These are phyloP conservation scores for Lepidurus couesii DNA, from an alignment of 1,140 invertebrate species.

Conservation along the genomic window DNA sequence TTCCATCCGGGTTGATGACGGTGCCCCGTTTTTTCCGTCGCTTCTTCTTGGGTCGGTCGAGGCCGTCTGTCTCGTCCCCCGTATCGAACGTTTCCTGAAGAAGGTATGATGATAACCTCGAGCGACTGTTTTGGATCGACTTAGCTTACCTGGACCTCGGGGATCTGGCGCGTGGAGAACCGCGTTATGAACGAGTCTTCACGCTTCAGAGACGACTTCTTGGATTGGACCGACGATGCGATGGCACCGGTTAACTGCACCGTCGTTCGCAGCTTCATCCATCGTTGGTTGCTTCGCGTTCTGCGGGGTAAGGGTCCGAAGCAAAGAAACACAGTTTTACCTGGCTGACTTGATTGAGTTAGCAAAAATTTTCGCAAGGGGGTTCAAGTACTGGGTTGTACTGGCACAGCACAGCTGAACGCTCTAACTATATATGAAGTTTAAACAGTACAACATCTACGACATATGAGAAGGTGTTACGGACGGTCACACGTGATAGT, in stretches of 20 bases:
- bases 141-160: constrained; percentile 61
- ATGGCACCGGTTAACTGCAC: constrained; percentile 87
- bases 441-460: constrained; percentile 8
- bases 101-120: background rate
- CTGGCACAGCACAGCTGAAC: background rate
- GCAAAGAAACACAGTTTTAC: background rate
- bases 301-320: constrained; percentile 48
- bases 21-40: constrained; percentile 60
- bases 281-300: constrained; percentile 83
- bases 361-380: background rate
- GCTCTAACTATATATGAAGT: background rate
- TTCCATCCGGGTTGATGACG: constrained; percentile 92
- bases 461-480: background rate
- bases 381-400: background rate
- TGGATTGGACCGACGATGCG: constrained; percentile 47
- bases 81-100: constrained; percentile 57
- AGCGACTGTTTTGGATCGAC: background rate
- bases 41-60: constrained; percentile 41
- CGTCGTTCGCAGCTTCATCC: constrained; percentile 88
- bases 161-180: constrained; percentile 85
- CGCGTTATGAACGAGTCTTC: constrained; percentile 91
- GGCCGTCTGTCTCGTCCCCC: constrained; percentile 52
- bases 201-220: constrained; percentile 77
- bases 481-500: background rate
- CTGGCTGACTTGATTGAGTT: background rate